phyloP scores from a whole-genome alignment of 2,888 invertebrate genomes.

The Torymus aiolomorphi region DNA sequence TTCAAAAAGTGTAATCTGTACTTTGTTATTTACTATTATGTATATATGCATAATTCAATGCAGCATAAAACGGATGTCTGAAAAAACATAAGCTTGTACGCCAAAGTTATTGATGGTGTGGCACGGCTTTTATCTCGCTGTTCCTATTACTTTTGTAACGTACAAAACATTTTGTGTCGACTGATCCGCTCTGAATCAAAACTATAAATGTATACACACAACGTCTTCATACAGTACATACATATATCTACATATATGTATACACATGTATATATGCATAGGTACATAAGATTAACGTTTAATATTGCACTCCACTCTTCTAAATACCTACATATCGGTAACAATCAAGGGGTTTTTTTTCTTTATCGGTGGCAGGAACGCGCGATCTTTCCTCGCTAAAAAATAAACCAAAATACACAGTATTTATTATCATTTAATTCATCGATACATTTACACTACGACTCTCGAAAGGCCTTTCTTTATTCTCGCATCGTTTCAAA shows the following conservation, averaged over 20 bases:
- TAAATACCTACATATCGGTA: slow-evolving; percentile 43
- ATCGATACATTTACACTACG: slow-evolving; percentile 2
- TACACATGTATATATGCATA: slow-evolving; percentile 26
- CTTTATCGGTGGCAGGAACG: too few relatives aligned
- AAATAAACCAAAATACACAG: slow-evolving; percentile 13
- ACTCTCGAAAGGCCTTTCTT: not conserved
- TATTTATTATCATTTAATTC: slow-evolving; percentile 11
- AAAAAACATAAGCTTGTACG: slow-evolving; percentile 19
- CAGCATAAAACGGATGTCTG: slow-evolving; percentile 23
- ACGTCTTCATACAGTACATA: slow-evolving; percentile 18
- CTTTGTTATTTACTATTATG: slow-evolving; percentile 17
- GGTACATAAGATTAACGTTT: slow-evolving; percentile 44
- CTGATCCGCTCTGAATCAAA: not conserved
- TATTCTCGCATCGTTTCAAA: not conserved
- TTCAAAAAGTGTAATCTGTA: slow-evolving; percentile 25
- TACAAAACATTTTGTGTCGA: slow-evolving; percentile 39
- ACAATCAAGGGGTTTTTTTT: slow-evolving; percentile 35
- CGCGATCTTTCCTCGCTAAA: slow-evolving; percentile 10
- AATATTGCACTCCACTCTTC: slow-evolving; percentile 54
- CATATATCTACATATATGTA: slow-evolving; percentile 44
- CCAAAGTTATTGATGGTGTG: slow-evolving; percentile 11
- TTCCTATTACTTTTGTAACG: slow-evolving; percentile 3
- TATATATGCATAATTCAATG: slow-evolving; percentile 13
- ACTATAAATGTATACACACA: slow-evolving; percentile 25
- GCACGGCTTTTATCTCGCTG: slow-evolving; percentile 7